Conservation (phyloP, 2,113 vertebrate genomes). For the Silurus meridionalis region DNA sequence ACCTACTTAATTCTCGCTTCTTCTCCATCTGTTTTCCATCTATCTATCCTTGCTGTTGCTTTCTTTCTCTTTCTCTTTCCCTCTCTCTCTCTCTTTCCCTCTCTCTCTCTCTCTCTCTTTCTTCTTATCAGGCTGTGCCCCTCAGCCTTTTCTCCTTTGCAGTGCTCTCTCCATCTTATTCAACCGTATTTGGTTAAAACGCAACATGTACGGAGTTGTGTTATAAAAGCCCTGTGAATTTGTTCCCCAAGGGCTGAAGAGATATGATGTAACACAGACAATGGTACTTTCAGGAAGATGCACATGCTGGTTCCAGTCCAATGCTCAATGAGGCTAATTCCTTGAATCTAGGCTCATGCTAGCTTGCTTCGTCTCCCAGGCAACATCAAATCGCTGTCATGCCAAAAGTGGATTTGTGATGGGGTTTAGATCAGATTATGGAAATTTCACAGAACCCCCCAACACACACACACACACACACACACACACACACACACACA, state of each 20-base stretch:
- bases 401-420: slow-evolving; percentile 29
- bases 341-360: slow-evolving; percentile 25
- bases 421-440: slow-evolving; percentile 58
- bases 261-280: slow-evolving; percentile 22
- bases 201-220: not conserved
- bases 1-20: slow-evolving; percentile 16
- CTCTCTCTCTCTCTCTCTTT: not conserved
- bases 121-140: not conserved
- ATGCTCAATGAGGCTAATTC: slow-evolving; percentile 45
- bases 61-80: not conserved
- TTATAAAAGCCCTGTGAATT: slow-evolving; percentile 8
- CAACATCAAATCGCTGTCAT: slow-evolving; percentile 50
- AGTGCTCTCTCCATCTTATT: not conserved
- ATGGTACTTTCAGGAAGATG: slow-evolving; percentile 11
- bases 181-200: not conserved
- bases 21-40: not conserved
- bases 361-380: slow-evolving; percentile 38
- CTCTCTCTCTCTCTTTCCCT: not conserved
- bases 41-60: slow-evolving; percentile 12
- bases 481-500: too few species aligned
- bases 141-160: not conserved
- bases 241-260: not conserved
- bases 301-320: slow-evolving; percentile 44
- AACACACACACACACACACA: too few species aligned
- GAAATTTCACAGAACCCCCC: slow-evolving; percentile 34